Evolutionary conservation across 92 coral and sea anemone genomes (phyloP).

Genomic region (Zoanthus sociatus): DNA sequence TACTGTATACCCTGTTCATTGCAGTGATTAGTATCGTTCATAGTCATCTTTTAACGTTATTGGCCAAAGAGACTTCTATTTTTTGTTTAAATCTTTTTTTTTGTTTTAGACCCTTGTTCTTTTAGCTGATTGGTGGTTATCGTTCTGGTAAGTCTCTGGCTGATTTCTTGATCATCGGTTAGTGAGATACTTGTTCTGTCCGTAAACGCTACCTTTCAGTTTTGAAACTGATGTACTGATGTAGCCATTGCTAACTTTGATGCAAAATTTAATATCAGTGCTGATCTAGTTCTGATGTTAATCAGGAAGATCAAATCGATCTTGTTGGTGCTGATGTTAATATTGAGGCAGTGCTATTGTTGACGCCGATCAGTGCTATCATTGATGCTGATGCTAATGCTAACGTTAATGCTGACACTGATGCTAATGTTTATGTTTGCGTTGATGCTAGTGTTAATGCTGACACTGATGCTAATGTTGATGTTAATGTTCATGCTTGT

Average conservation of each 20-base stretch:
- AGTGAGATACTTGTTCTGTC: neutral
- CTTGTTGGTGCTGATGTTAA: neutral
- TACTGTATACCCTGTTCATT: too few species aligned
- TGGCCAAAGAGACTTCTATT: too few species aligned
- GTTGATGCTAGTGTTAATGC: neutral
- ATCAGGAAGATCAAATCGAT: neutral
- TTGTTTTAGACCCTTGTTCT: constrained; percentile 62
- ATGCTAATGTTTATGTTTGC: too few species aligned
- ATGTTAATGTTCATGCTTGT: neutral
- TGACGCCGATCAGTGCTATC: neutral
- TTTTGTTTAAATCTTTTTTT: neutral
- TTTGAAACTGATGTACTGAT: too few species aligned
- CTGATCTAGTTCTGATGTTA: neutral
- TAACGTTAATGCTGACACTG: neutral
- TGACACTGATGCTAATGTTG: neutral
- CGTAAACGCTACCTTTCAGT: too few species aligned
- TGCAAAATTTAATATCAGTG: neutral
- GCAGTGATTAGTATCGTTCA: too few species aligned
- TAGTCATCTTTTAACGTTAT: too few species aligned
- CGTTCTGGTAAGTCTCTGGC: constrained; percentile 71
- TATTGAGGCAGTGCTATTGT: neutral
- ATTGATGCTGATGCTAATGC: neutral
- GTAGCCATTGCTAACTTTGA: neutral
- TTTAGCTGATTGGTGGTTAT: constrained; percentile 78
- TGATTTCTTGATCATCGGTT: neutral